Percentiles rank a stretch among this genome's conserved stretches.
These are phyloP conservation scores for Microchrysa polita DNA, from an alignment of 2,888 invertebrate genomes.

Conservation along the genomic window DNA sequence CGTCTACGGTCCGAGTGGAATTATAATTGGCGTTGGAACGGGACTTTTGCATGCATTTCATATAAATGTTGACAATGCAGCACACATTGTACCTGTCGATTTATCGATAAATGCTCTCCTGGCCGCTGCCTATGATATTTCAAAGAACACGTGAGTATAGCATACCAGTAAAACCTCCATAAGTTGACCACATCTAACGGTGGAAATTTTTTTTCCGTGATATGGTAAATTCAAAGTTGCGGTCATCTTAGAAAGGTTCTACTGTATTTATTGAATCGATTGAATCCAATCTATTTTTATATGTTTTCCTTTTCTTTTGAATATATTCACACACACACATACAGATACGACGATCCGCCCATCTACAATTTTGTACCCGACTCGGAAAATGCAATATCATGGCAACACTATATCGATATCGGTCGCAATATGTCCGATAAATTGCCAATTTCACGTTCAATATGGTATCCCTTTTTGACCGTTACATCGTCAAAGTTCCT, in stretches of 20 bases:
- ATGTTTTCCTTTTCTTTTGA: background rate
- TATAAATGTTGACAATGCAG: constrained; percentile 57
- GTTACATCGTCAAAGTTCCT: constrained; percentile 64
- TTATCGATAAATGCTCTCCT: constrained; percentile 64
- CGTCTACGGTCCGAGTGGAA: constrained; percentile 69
- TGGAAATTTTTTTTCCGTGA: no score
- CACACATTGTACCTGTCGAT: constrained; percentile 65
- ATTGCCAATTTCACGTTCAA: constrained; percentile 71
- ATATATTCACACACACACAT: background rate
- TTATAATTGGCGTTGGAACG: constrained; percentile 66
- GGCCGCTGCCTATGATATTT: constrained; percentile 64
- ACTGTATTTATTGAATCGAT: no score
- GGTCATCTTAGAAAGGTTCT: no score
- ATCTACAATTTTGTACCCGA: constrained; percentile 91
- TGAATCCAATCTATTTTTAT: no score
- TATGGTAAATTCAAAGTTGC: no score
- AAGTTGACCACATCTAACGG: no score
- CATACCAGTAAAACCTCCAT: no score
- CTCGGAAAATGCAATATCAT: constrained; percentile 79
- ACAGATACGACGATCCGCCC: constrained; percentile 63
- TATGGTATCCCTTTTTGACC: constrained; percentile 73
- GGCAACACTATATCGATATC: constrained; percentile 73
- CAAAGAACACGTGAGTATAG: constrained; percentile 59
- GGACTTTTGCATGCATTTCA: constrained; percentile 68
- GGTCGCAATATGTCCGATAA: constrained; percentile 66